Evolutionary conservation across 2,113 vertebrate genomes (phyloP), one percentile per base, ranked within the genome.

Genomic region (Malurus alboscapulatus): DNA sequence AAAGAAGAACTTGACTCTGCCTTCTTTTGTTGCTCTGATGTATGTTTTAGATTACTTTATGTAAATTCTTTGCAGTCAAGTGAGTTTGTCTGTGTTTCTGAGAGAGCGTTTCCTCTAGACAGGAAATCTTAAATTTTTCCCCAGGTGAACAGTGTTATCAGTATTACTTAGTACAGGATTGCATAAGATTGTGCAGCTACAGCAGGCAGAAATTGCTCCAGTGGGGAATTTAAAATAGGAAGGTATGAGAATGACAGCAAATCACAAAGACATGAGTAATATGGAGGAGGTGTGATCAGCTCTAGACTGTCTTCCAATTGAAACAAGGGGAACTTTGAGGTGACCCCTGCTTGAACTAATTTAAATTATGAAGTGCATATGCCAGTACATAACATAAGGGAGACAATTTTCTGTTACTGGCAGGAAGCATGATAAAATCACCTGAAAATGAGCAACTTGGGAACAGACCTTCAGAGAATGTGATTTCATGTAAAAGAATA

Each of bases 331-430:
- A 92, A 78, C 87, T 91, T 79, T 93, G 55, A 79, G 29, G 71
- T 92, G 77, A 92, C 42, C 73, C 17, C 34, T 63, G 5, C 18
- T 68, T 94, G 91, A 92, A 93, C 87, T 73, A 58, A 38, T 22
- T 84, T 67, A 93, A 95, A 82, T 96, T 82, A 85, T 66, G 38
- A 45, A 82, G 62, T 66, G 51, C 38, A 55, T 68, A 73, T 34
- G 87, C 42, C 21, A 47, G 32, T 84, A 58, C 7, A 36, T 78
- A 77, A 77, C 26, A 55, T 44, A 89, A 62, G 62, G 66, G 93
- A 92, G 77, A 73, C 47, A 89, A 81, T 89, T 92, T 94, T 93
- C 74, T 81, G 20, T 88, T 91, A 78, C 61, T 92, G 66, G 58
- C 57, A 82, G 58, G 50, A 91, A 54, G 8, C 29, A 76, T 42